Evolutionary conservation across 2,797 vertebrate species (phyloP), one percentile per base, ranked within the genome.

Genomic region (Cyclura pinguis): DNA sequence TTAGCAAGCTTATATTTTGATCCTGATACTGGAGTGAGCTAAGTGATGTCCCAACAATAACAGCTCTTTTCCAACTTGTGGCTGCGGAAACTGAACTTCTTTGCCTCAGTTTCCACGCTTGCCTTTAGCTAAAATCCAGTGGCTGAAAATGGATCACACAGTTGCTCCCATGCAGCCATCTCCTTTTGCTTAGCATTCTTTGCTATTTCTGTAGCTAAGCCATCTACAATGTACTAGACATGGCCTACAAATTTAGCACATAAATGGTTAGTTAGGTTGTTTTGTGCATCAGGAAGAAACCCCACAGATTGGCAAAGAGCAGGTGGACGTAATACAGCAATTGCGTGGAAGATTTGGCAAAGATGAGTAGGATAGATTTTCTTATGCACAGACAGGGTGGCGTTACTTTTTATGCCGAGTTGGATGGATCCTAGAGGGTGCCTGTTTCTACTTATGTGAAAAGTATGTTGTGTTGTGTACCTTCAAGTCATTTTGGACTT

Each of bases 31-130:
- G 95, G 92, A 95, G 92, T 86, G 67, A 2, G 92, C 67, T 52
- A 90, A 50, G 88, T 0, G 78, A 81, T 94, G 93, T 91, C 93
- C 78, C 73, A 82, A 88, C 90, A 93, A 84, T 92, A 89, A 91
- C 38, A 14, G 73, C 87, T 0, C 29, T 62, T 69, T 74, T 83
- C 22, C 84, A 88, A 81, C 80, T 73, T 80, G 87, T 85, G 85
- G 90, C 90, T 92, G 85, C 84, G 85, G 91, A 50, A 74, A 74
- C 62, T 94, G 80, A 86, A 42, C 88, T 67, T 91, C 27, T 50
- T 55, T 80, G 35, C 80, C 5, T 14, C 42, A 55, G n/a, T 86
- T 90, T 91, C 50, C 76, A 78, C 84, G 83, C 32, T 73, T 88
- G 47, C 77, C 6, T 83, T 85, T n/a, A 18, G 73, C 42, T 88